These are phyloP conservation scores for Apodemia duryi DNA, from an alignment of 2,888 invertebrate species.

Conservation along the genomic window DNA sequence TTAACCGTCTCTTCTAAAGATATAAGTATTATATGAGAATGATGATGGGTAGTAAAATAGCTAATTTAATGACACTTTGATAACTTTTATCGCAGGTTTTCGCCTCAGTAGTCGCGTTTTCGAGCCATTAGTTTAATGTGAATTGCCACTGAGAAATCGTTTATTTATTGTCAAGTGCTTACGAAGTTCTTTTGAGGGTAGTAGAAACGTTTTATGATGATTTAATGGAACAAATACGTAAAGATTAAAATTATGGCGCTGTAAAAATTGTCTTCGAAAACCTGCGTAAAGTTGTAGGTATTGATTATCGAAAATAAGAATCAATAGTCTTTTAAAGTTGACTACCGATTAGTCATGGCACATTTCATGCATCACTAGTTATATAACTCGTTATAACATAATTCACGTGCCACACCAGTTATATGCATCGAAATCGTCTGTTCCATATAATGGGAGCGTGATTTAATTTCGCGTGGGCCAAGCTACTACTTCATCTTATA, in stretches of 20 bases:
- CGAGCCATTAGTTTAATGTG: conserved; percentile 77
- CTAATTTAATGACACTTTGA: conserved; percentile 75
- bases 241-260: background rate
- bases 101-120: conserved; percentile 73
- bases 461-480: too few relatives aligned
- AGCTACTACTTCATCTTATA: too few relatives aligned
- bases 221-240: conserved; percentile 4
- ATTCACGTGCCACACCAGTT: too few relatives aligned
- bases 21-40: conserved; percentile 47
- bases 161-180: conserved; percentile 57
- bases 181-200: conserved; percentile 18
- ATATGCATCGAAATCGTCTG: too few relatives aligned
- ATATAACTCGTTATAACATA: too few relatives aligned
- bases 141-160: conserved; percentile 68
- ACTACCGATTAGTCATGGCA: too few relatives aligned
- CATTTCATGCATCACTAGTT: too few relatives aligned
- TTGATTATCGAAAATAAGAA: too few relatives aligned
- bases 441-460: too few relatives aligned
- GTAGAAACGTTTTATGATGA: background rate
- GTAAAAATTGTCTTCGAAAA: too few relatives aligned
- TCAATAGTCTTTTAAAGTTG: too few relatives aligned
- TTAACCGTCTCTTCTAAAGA: conserved; percentile 16
- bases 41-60: conserved; percentile 60
- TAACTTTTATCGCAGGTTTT: conserved; percentile 76
- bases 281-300: too few relatives aligned